Evolutionary conservation across 2,113 vertebrate species (phyloP).

Genomic region (Scytalopus superciliaris): DNA sequence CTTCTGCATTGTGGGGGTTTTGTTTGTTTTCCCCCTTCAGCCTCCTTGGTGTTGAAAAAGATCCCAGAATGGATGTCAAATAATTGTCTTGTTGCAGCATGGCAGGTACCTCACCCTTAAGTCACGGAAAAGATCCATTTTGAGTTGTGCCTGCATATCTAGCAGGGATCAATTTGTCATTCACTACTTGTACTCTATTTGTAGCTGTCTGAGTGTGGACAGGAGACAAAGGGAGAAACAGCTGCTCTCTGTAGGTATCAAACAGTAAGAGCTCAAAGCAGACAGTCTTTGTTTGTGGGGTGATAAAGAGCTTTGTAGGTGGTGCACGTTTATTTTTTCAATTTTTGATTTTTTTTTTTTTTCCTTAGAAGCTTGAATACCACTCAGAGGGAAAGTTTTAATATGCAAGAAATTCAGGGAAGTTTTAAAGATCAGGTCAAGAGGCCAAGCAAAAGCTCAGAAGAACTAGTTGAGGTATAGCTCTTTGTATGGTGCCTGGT

Average conservation of each 20-base stretch:
- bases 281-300: slow-evolving; percentile 21
- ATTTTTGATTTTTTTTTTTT: background rate
- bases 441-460: background rate
- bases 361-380: background rate
- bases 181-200: background rate
- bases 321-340: background rate
- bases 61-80: background rate
- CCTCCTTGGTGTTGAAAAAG: background rate
- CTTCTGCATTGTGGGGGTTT: background rate
- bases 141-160: too few species aligned
- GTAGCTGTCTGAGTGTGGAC: background rate
- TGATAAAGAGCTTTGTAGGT: background rate
- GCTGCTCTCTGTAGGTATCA: slow-evolving; percentile 13
- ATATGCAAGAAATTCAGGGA: background rate
- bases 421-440: background rate
- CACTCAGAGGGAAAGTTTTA: background rate
- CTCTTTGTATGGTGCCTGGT: background rate
- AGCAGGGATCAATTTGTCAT: background rate
- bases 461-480: background rate
- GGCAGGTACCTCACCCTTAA: background rate
- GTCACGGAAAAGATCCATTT: background rate
- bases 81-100: background rate
- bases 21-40: background rate
- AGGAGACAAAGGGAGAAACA: slow-evolving; percentile 3
- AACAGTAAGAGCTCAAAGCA: slow-evolving; percentile 53